Percentiles rank a stretch among this genome's conserved stretches.
phyloP scores from a whole-genome alignment of 1,140 invertebrate genomes.

The Drosophila albomicans region DNA sequence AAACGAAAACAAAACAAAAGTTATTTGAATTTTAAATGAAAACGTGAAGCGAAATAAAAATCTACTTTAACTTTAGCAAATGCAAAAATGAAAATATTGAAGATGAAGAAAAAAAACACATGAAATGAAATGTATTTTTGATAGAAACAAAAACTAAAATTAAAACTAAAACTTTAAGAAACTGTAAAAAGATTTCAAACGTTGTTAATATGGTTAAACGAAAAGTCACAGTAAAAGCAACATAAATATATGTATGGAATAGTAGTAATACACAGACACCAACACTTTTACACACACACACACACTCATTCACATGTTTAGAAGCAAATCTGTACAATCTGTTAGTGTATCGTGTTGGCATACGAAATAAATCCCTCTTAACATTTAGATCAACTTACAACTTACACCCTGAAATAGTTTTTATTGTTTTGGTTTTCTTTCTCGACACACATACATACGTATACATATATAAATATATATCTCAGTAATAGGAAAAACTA shows the following conservation, averaged over 20 bases:
- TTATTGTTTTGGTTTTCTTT: conserved; percentile 5
- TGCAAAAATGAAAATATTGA: conserved; percentile 45
- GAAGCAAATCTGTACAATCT: conserved; percentile 28
- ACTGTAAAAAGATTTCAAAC: conserved; percentile 43
- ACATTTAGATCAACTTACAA: conserved; percentile 15
- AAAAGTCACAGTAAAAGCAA: conserved; percentile 36
- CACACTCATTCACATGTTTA: conserved; percentile 25
- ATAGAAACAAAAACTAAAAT: conserved; percentile 48
- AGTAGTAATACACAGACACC: conserved; percentile 33
- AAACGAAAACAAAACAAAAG: conserved; percentile 25
- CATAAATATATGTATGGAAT: conserved; percentile 34
- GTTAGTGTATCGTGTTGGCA: conserved; percentile 28
- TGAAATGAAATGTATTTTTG: conserved; percentile 74
- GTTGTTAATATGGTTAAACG: conserved; percentile 55
- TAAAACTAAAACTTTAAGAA: conserved; percentile 28
- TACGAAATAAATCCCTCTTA: conserved; percentile 25
- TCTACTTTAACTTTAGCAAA: conserved; percentile 52
- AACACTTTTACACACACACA: conserved; percentile 4
- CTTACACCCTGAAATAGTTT: conserved; percentile 25
- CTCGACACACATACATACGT: conserved; percentile 20
- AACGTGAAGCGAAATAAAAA: conserved; percentile 54
- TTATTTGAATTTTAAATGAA: conserved; percentile 63
- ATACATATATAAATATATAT: conserved; percentile 24
- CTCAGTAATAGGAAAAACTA: conserved; percentile 39
- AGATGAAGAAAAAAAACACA: conserved; percentile 46